A percentile compares a stretch with the other conserved stretches of the same genome.
These are phyloP conservation scores for Urocolius indicus DNA, from an alignment of 2,113 vertebrate species.

Conservation along the genomic window DNA sequence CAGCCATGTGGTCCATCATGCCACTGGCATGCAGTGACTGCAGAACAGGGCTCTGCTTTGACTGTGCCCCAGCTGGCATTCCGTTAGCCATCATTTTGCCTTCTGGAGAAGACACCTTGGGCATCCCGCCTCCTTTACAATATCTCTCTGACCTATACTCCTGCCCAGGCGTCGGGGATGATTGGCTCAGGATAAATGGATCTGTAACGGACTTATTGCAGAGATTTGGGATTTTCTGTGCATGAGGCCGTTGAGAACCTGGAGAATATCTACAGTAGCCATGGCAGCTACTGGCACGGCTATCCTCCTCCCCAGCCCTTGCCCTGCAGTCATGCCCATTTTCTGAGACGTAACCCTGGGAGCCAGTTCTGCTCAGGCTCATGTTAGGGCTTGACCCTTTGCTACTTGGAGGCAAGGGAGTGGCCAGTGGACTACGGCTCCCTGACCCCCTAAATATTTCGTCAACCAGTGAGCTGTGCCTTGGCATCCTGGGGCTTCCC, in stretches of 20 bases:
- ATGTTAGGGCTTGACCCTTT: constrained; percentile 80
- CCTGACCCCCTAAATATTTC: constrained; percentile 76
- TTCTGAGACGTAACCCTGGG: constrained; percentile 80
- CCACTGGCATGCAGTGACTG: constrained; percentile 53
- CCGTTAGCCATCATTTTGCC: constrained; percentile 85
- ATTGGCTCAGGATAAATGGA: constrained; percentile 85
- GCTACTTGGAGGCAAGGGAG: constrained; percentile 74
- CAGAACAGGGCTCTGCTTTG: constrained; percentile 55
- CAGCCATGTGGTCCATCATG: constrained; percentile 58
- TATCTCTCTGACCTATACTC: constrained; percentile 60
- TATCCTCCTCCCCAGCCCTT: constrained; percentile 57
- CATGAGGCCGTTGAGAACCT: constrained; percentile 52
- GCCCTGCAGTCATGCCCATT: constrained; percentile 76
- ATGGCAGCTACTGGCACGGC: constrained; percentile 1
- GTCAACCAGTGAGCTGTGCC: constrained; percentile 80
- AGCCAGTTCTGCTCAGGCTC: constrained; percentile 76
- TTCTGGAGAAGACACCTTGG: constrained; percentile 75
- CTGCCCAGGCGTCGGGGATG: constrained; percentile 61
- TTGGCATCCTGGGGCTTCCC: constrained; percentile 76
- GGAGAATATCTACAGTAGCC: constrained; percentile 75
- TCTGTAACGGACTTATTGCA: constrained; percentile 82
- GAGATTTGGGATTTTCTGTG: constrained; percentile 68
- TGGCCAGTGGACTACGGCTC: constrained; percentile 74
- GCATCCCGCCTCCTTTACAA: constrained; percentile 64
- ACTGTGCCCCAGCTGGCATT: constrained; percentile 66